A percentile compares a stretch with the other conserved stretches of the same genome.
These are phyloP conservation scores for Clupea harengus DNA, from an alignment of 2,113 vertebrate species.

Conservation along the genomic window DNA sequence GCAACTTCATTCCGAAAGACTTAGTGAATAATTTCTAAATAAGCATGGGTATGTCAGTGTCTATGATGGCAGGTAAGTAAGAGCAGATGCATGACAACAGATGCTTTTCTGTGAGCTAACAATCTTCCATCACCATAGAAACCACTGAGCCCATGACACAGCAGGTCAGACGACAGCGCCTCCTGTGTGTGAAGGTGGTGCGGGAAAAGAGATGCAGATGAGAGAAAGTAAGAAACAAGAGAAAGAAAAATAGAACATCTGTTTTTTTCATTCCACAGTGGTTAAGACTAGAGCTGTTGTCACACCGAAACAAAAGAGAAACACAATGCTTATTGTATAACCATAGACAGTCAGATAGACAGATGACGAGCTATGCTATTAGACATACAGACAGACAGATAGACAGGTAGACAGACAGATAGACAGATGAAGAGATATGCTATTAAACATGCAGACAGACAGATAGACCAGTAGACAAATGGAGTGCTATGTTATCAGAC, in stretches of 20 bases:
- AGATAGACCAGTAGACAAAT: too few species aligned
- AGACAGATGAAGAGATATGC: too few species aligned
- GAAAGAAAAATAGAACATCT: background rate
- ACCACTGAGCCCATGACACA: background rate
- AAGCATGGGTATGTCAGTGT: background rate
- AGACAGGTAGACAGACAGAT: too few species aligned
- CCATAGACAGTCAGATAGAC: too few species aligned
- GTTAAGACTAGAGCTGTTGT: background rate
- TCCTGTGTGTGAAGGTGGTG: background rate
- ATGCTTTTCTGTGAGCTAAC: background rate
- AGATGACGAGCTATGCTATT: too few species aligned
- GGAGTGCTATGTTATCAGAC: too few species aligned
- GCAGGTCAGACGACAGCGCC: background rate
- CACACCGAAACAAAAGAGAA: background rate
- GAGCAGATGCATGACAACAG: background rate
- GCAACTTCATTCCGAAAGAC: background rate
- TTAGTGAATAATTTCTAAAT: background rate
- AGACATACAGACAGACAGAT: too few species aligned
- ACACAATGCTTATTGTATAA: background rate
- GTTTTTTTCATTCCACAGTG: background rate
- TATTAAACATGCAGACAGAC: too few species aligned
- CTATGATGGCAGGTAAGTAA: background rate
- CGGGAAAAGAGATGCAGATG: background rate
- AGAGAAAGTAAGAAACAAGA: background rate
- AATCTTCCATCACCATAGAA: slow-evolving; percentile 4